A percentile compares a stretch with the other conserved stretches of the same genome.
These are phyloP conservation scores for Leucania comma DNA, from an alignment of 2,888 invertebrate species.

Conservation along the genomic window DNA sequence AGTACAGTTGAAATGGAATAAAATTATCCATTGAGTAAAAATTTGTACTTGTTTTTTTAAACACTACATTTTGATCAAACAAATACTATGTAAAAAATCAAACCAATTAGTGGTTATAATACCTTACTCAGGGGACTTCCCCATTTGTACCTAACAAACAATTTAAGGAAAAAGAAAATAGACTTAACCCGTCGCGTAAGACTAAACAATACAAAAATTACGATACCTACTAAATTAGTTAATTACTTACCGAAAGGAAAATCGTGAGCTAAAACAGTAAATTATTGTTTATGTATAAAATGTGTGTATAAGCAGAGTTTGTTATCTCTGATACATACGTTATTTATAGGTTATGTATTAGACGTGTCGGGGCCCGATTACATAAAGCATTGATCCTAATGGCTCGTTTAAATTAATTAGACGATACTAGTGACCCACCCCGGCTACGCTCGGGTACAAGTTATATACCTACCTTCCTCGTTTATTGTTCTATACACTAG, in stretches of 20 bases:
- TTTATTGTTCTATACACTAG: background rate
- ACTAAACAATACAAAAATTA: background rate
- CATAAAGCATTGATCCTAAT: constrained; percentile 11
- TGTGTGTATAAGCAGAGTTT: constrained; percentile 6
- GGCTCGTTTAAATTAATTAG: background rate
- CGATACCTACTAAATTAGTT: constrained; percentile 1
- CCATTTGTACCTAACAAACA: background rate
- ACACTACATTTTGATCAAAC: background rate
- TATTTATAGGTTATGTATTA: constrained; percentile 36
- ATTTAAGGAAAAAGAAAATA: constrained; percentile 11
- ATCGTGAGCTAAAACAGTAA: background rate
- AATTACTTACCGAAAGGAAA: background rate
- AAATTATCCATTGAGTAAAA: too few species aligned
- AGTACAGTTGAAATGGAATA: too few species aligned
- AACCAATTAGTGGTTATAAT: background rate
- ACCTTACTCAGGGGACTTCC: constrained; percentile 1
- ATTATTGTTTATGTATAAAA: constrained; percentile 15
- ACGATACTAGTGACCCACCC: too few species aligned
- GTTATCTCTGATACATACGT: constrained; percentile 28
- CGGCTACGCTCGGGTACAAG: too few species aligned
- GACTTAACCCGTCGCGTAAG: too few species aligned
- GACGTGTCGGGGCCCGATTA: constrained; percentile 9
- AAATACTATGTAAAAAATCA: background rate
- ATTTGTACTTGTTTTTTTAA: background rate
- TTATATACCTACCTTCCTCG: background rate